Conservation (phyloP, 2,113 vertebrate genomes). For the Pteropus alecto region DNA sequence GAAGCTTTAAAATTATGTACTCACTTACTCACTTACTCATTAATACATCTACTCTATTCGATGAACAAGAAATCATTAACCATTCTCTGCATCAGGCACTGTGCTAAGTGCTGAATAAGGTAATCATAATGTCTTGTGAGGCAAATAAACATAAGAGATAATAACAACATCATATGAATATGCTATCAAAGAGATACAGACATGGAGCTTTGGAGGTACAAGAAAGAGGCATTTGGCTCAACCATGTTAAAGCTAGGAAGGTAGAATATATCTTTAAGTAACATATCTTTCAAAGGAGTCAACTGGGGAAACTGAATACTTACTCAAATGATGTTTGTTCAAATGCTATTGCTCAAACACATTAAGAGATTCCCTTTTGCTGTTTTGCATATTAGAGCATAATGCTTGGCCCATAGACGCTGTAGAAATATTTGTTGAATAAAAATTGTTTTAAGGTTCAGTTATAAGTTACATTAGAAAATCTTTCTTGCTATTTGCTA, state of each 20-base stretch:
- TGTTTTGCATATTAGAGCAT: not conserved
- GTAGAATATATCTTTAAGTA: not conserved
- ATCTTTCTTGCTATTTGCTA: not conserved
- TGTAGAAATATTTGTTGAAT: not conserved
- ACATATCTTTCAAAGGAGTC: not conserved
- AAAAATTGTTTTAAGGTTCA: slow-evolving; percentile 1
- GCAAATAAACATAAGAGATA: not conserved
- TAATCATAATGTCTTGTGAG: not conserved
- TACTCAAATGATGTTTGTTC: not conserved
- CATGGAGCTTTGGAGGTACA: not conserved
- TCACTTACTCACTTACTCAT: not conserved
- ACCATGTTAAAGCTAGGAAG: not conserved
- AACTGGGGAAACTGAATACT: not conserved
- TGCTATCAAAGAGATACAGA: not conserved
- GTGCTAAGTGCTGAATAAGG: not conserved
- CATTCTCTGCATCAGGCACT: not conserved
- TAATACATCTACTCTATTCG: not conserved
- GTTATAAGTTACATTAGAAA: not conserved
- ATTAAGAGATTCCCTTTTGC: not conserved
- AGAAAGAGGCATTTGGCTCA: not conserved
- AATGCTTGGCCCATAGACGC: not conserved
- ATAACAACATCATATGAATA: not conserved
- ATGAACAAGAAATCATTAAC: slow-evolving; percentile 1
- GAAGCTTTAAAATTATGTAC: not conserved
- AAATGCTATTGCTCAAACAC: not conserved